Evolutionary conservation across 2,888 invertebrate species (phyloP).

Genomic region (Agonopterix arenella): DNA sequence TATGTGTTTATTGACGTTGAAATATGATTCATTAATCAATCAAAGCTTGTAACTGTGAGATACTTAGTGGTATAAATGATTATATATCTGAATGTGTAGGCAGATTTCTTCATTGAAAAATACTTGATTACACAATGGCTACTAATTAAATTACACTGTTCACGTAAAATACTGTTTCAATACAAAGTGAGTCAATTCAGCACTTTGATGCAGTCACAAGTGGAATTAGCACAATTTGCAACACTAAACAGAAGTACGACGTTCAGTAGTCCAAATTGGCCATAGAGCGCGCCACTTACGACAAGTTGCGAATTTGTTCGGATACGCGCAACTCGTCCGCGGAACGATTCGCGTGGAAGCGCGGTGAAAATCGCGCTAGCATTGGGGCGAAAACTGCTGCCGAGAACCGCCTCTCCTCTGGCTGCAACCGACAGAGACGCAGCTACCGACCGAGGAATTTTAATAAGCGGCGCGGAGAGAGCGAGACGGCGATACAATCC

Average conservation of each 20-base stretch:
- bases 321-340: slow-evolving; percentile 42
- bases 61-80: too few relatives aligned
- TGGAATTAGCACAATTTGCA: slow-evolving; percentile 34
- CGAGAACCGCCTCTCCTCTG: slow-evolving; percentile 57
- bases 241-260: slow-evolving; percentile 21
- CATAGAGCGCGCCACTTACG: slow-evolving; percentile 25
- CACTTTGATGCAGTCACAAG: slow-evolving; percentile 23
- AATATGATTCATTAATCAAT: background rate
- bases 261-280: slow-evolving; percentile 12
- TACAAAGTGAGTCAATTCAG: slow-evolving; percentile 22
- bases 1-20: background rate
- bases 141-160: slow-evolving; percentile 32
- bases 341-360: slow-evolving; percentile 68
- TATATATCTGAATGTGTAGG: background rate
- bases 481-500: slow-evolving; percentile 61
- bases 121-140: slow-evolving; percentile 17
- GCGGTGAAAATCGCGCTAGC: slow-evolving; percentile 68
- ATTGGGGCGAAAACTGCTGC: slow-evolving; percentile 59
- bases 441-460: slow-evolving; percentile 71
- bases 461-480: slow-evolving; percentile 73
- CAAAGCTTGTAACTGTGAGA: background rate
- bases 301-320: slow-evolving; percentile 39
- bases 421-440: slow-evolving; percentile 56
- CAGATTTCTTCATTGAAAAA: slow-evolving; percentile 4
- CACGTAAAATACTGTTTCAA: slow-evolving; percentile 24